Evolutionary conservation across 2,797 vertebrate species (phyloP).

Genomic region (Spea hammondii): DNA sequence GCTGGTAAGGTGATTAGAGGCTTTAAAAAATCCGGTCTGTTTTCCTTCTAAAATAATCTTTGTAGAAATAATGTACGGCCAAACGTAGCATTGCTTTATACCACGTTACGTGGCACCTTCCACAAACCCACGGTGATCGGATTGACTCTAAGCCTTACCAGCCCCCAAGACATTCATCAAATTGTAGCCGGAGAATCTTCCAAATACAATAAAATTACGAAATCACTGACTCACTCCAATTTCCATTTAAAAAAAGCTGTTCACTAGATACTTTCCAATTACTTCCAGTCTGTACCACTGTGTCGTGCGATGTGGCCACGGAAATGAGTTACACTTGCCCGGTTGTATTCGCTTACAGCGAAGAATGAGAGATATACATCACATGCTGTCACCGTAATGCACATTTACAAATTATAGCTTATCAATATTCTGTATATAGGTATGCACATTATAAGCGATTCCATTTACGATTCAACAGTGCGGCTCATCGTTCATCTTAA

Average conservation of each 20-base stretch:
- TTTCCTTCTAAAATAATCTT: not conserved
- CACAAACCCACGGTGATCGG: not conserved
- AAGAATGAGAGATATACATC: not conserved
- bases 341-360: not conserved
- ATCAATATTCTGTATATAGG: constrained; percentile 18
- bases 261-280: too few relatives aligned
- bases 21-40: not conserved
- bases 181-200: not conserved
- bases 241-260: too few relatives aligned
- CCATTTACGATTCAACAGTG: constrained; percentile 2
- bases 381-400: not conserved
- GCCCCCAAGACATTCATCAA: not conserved
- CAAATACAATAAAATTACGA: not conserved
- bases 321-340: not conserved
- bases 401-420: constrained; percentile 9
- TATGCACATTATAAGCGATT: constrained; percentile 9
- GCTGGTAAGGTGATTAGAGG: too few relatives aligned
- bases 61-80: not conserved
- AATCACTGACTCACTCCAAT: too few relatives aligned
- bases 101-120: not conserved
- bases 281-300: not conserved
- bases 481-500: constrained; percentile 31
- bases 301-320: constrained; percentile 1
- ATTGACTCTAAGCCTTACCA: not conserved
- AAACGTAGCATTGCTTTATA: not conserved